These are phyloP conservation scores for Nematopogon swammerdamellus DNA, from an alignment of 2,888 invertebrate genomes.

Conservation along the genomic window DNA sequence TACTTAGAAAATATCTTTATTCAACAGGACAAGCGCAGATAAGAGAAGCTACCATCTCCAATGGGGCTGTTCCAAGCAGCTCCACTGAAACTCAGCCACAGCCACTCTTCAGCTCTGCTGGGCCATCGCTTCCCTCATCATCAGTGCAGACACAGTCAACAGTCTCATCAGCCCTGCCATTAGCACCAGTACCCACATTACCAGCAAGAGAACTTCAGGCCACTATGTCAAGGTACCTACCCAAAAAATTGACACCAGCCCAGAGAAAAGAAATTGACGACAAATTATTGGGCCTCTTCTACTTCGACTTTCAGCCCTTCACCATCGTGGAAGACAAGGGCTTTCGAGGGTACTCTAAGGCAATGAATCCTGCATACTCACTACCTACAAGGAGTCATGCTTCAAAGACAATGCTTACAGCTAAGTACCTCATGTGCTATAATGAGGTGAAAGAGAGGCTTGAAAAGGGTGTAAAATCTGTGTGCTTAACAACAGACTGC, in stretches of 20 bases:
- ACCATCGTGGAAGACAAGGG: background rate
- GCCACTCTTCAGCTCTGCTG: too few relatives aligned
- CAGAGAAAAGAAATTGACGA: background rate
- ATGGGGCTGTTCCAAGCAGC: too few relatives aligned
- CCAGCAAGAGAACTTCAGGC: background rate
- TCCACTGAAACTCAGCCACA: too few relatives aligned
- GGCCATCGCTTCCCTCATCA: background rate
- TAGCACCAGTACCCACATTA: background rate
- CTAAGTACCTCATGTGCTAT: background rate
- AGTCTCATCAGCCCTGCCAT: background rate
- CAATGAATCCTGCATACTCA: background rate
- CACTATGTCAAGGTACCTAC: background rate
- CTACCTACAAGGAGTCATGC: background rate
- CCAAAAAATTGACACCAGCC: background rate
- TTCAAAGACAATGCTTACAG: background rate
- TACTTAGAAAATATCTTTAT: too few relatives aligned
- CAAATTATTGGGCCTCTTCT: background rate
- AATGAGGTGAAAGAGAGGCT: background rate
- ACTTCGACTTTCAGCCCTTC: background rate
- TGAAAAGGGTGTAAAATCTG: background rate
- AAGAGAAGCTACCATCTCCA: too few relatives aligned
- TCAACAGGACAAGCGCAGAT: too few relatives aligned
- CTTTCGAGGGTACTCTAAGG: background rate
- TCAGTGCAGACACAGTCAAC: background rate
- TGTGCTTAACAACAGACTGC: background rate